These are phyloP conservation scores for Shinisaurus crocodilurus DNA, from an alignment of 2,113 vertebrate genomes.

Conservation along the genomic window DNA sequence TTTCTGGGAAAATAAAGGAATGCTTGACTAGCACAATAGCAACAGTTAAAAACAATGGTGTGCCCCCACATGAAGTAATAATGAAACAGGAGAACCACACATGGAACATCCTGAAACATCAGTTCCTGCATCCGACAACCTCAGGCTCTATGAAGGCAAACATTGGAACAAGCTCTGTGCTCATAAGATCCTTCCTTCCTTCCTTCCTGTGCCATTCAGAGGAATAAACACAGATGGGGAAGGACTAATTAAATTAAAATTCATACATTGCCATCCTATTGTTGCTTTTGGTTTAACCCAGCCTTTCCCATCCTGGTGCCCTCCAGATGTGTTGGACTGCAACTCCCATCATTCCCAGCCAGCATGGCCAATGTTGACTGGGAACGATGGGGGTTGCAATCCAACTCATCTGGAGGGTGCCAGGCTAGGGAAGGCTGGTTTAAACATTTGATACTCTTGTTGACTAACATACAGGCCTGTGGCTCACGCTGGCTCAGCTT, in stretches of 20 bases:
- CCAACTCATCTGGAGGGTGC: too few relatives aligned
- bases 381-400: too few relatives aligned
- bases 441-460: background rate
- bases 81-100: background rate
- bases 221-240: constrained; percentile 52
- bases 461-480: background rate
- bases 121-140: constrained; percentile 33
- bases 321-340: too few relatives aligned
- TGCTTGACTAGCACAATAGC: background rate
- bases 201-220: constrained; percentile 60
- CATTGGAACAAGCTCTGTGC: constrained; percentile 21
- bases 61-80: background rate
- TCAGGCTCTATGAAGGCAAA: constrained; percentile 41
- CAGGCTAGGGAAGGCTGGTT: background rate
- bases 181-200: constrained; percentile 45
- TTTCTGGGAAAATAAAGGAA: background rate
- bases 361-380: too few relatives aligned
- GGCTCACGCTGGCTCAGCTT: too few relatives aligned
- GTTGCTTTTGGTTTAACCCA: background rate
- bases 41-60: background rate
- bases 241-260: constrained; percentile 37
- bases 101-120: background rate
- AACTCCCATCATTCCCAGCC: too few relatives aligned
- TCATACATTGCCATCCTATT: constrained; percentile 31
- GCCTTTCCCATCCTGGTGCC: too few relatives aligned